Conservation (phyloP, 53 echinoderm and acorn worm genomes). For the Glandiceps talaboti region DNA sequence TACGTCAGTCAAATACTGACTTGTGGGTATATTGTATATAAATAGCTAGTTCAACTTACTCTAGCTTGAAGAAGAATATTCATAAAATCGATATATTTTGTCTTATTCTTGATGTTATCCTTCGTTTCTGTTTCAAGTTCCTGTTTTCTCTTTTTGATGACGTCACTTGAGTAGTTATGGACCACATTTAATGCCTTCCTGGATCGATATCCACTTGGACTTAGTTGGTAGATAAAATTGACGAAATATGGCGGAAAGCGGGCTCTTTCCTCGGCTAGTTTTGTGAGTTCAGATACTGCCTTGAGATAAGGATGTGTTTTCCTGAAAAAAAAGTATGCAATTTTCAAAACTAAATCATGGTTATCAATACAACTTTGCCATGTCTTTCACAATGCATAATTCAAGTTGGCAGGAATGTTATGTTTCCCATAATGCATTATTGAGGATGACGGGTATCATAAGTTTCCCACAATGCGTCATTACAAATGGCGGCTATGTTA, state of each 20-base stretch:
- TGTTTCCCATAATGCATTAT: too few relatives aligned
- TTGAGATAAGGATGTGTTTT: slow-evolving; percentile 27
- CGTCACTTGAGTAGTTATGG: slow-evolving; percentile 18
- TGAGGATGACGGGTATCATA: too few relatives aligned
- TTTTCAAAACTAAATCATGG: too few relatives aligned
- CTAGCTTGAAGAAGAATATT: slow-evolving; percentile 30
- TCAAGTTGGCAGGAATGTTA: too few relatives aligned
- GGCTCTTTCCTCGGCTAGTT: slow-evolving; percentile 26
- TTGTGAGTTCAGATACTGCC: slow-evolving; percentile 23
- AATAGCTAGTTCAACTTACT: too few relatives aligned
- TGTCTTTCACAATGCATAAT: too few relatives aligned
- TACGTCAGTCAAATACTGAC: too few relatives aligned
- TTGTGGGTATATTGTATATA: too few relatives aligned
- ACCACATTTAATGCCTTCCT: slow-evolving; percentile 23
- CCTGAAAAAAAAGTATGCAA: too few relatives aligned
- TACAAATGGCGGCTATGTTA: too few relatives aligned
- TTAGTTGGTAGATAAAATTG: slow-evolving; percentile 28
- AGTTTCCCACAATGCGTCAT: too few relatives aligned
- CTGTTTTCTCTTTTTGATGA: slow-evolving; percentile 11
- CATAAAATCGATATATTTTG: slow-evolving; percentile 33
- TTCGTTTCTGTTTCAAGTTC: background rate
- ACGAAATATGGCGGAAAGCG: slow-evolving; percentile 25
- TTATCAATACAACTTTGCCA: too few relatives aligned
- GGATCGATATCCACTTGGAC: slow-evolving; percentile 22
- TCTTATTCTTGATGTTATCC: slow-evolving; percentile 12